phyloP scores from a whole-genome alignment of 2,113 vertebrate species.

The Nansenia antarctica region DNA sequence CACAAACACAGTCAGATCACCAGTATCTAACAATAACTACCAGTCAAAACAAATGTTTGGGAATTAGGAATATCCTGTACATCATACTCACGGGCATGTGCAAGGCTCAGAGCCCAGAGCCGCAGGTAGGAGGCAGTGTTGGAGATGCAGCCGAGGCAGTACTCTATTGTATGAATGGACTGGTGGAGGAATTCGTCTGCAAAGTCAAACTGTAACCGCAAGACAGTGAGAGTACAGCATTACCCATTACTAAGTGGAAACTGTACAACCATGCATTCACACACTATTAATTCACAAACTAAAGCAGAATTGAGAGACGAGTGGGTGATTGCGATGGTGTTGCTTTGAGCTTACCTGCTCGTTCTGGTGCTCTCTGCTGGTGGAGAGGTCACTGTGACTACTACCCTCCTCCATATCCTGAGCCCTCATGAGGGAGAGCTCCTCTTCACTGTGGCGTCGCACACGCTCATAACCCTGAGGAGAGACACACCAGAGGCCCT shows the following conservation, averaged over 20 bases:
- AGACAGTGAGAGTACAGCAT: conserved; percentile 41
- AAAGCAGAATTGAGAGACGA: background rate
- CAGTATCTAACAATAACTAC: background rate
- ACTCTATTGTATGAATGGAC: conserved; percentile 94
- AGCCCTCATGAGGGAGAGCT: conserved; percentile 81
- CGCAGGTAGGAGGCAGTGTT: conserved; percentile 96
- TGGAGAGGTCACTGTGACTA: conserved; percentile 69
- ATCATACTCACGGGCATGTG: conserved; percentile 91
- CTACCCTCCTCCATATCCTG: conserved; percentile 87
- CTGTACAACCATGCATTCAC: background rate
- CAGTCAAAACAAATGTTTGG: background rate
- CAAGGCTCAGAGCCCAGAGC: conserved; percentile 96
- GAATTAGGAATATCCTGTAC: background rate
- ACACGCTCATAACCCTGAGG: conserved; percentile 87
- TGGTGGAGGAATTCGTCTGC: conserved; percentile 89
- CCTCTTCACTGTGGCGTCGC: conserved; percentile 89
- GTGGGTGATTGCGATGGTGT: background rate
- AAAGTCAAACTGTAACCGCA: conserved; percentile 80
- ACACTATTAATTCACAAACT: too few species aligned
- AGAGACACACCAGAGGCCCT: background rate
- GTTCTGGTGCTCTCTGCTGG: conserved; percentile 68
- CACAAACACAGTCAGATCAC: conserved; percentile 3
- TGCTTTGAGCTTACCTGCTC: conserved; percentile 77
- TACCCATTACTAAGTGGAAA: background rate
- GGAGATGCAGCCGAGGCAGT: conserved; percentile 94